Percentiles rank a stretch among this genome's conserved stretches.
Evolutionary conservation across 2,113 vertebrate species (phyloP).

Genomic region (Zosterops japonicus): DNA sequence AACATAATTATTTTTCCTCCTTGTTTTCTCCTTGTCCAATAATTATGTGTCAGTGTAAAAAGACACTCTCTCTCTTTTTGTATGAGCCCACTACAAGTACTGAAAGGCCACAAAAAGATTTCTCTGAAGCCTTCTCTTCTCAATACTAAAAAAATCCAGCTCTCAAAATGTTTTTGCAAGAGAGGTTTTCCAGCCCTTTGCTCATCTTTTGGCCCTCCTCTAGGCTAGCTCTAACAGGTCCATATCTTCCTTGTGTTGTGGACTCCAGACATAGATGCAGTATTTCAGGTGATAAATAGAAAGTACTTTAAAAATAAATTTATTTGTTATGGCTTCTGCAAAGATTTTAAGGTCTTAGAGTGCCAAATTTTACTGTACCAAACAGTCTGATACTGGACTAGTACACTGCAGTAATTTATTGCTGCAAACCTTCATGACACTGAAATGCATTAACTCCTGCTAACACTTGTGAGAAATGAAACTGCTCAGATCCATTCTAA

Average conservation of each 20-base stretch:
- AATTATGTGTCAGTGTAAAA: background rate
- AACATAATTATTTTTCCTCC: background rate
- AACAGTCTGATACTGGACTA: background rate
- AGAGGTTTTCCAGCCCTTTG: background rate
- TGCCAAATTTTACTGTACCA: background rate
- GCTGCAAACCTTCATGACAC: background rate
- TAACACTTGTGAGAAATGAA: background rate
- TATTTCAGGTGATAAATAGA: background rate
- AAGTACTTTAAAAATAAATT: background rate
- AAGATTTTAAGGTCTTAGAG: background rate
- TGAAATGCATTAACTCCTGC: background rate
- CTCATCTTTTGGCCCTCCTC: background rate
- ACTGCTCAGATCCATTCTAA: background rate
- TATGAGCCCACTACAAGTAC: background rate
- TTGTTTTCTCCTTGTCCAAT: background rate
- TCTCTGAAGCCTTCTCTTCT: background rate
- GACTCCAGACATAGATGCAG: background rate
- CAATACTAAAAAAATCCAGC: background rate
- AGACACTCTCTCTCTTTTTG: background rate
- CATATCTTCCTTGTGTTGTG: background rate
- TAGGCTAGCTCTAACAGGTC: too few relatives aligned
- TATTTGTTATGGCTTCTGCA: background rate
- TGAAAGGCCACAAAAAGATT: background rate
- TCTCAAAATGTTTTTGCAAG: background rate
- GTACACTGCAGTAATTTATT: background rate